Conservation (phyloP, 2,113 vertebrate genomes). For the Brienomyrus longianalis region DNA sequence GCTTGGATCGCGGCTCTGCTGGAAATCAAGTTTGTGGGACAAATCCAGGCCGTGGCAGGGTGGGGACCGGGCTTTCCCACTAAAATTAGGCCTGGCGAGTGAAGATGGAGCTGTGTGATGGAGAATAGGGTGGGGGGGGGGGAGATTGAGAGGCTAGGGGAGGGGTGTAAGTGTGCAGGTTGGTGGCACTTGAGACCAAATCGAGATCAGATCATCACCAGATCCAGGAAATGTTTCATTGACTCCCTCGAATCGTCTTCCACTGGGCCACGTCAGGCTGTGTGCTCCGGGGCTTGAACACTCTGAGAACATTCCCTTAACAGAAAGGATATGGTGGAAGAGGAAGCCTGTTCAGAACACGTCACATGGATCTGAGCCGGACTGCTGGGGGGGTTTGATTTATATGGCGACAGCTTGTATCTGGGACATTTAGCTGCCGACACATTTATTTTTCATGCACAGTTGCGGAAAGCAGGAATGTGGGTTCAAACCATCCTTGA, state of each 20-base stretch:
- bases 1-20: background rate
- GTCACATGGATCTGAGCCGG: slow-evolving; percentile 13
- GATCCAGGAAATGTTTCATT: background rate
- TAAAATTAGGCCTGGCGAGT: background rate
- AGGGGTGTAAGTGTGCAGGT: background rate
- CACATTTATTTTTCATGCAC: slow-evolving; percentile 2
- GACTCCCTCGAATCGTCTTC: background rate
- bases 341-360: slow-evolving; percentile 8
- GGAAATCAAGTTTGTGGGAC: background rate
- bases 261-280: background rate
- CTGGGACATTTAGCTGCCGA: slow-evolving; percentile 18
- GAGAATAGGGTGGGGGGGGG: background rate
- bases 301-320: background rate
- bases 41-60: background rate
- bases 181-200: background rate
- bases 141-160: background rate
- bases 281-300: background rate
- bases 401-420: slow-evolving; percentile 11
- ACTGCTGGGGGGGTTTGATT: slow-evolving; percentile 20
- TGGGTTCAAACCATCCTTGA: slow-evolving; percentile 6
- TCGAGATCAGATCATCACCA: background rate
- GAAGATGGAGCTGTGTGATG: background rate
- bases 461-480: slow-evolving; percentile 13
- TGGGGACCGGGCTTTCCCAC: background rate
- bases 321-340: background rate